A percentile compares a stretch with the other conserved stretches of the same genome.
phyloP scores from a whole-genome alignment of 2,113 vertebrate species.

The Addax nasomaculatus region DNA sequence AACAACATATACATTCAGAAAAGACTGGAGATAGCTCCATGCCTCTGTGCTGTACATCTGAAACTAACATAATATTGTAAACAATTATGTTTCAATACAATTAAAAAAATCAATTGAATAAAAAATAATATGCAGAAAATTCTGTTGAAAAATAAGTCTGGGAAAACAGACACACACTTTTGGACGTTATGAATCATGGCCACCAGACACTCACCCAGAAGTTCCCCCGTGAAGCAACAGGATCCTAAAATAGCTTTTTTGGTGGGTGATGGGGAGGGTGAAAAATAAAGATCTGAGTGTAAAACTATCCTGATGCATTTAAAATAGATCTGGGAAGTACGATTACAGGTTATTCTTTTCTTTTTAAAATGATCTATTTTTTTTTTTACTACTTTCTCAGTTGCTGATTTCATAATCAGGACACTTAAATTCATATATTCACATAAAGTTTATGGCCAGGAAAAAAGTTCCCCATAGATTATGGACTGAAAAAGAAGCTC shows the following conservation, averaged over 20 bases:
- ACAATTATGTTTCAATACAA: not conserved
- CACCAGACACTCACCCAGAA: not conserved
- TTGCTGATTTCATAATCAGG: not conserved
- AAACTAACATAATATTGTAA: not conserved
- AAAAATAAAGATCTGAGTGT: not conserved
- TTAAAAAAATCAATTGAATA: not conserved
- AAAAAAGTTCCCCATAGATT: accelerated
- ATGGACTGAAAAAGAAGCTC: accelerated
- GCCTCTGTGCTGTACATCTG: not conserved
- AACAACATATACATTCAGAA: too few relatives aligned
- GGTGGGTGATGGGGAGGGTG: not conserved
- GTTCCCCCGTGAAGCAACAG: not conserved
- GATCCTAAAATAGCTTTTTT: not conserved
- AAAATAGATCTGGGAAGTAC: not conserved
- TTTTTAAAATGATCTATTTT: not conserved
- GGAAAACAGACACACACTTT: not conserved
- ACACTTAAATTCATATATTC: not conserved
- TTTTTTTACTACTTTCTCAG: not conserved
- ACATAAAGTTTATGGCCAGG: not conserved
- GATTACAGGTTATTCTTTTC: not conserved
- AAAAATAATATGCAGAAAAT: not conserved
- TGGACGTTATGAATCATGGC: not conserved
- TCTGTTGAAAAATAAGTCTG: not conserved
- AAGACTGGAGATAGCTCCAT: accelerated
- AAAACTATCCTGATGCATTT: not conserved